phyloP scores from a whole-genome alignment of 2,888 invertebrate species.

The Clunio marinus region DNA sequence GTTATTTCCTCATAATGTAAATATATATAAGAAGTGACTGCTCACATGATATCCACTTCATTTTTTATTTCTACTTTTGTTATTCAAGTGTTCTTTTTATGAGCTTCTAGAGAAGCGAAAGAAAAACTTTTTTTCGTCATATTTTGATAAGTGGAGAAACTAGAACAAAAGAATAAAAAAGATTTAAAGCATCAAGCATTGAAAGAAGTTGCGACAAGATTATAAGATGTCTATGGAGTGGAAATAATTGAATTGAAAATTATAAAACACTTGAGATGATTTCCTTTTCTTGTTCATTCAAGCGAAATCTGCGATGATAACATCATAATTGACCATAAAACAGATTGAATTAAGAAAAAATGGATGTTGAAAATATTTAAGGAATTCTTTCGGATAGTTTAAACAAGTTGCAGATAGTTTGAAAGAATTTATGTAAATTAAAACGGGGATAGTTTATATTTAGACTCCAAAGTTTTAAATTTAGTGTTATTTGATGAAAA shows the following conservation, averaged over 20 bases:
- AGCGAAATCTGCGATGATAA: constrained; percentile 8
- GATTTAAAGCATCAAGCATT: constrained; percentile 15
- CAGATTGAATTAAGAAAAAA: neutral
- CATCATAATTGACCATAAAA: constrained; percentile 29
- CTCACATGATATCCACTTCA: neutral
- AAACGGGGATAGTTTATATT: too few relatives aligned
- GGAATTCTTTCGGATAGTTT: too few relatives aligned
- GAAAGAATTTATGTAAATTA: too few relatives aligned
- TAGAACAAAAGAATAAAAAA: constrained; percentile 20
- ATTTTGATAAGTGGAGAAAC: constrained; percentile 33
- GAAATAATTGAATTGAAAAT: constrained; percentile 35
- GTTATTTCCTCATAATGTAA: constrained; percentile 32
- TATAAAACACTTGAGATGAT: constrained; percentile 17
- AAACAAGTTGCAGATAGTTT: too few relatives aligned
- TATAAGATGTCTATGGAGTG: constrained; percentile 30
- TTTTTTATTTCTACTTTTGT: neutral
- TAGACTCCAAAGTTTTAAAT: too few relatives aligned
- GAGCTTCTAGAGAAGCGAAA: neutral
- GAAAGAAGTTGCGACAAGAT: too few relatives aligned
- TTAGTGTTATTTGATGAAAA: too few relatives aligned
- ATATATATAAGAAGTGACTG: neutral
- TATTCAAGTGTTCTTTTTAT: constrained; percentile 2
- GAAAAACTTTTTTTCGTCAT: constrained; percentile 10
- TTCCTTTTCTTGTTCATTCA: constrained; percentile 9
- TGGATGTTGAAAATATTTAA: too few relatives aligned